Base-by-base conservation (phyloP, 2,888 invertebrate genomes). In the Laothoe populi region DNA sequence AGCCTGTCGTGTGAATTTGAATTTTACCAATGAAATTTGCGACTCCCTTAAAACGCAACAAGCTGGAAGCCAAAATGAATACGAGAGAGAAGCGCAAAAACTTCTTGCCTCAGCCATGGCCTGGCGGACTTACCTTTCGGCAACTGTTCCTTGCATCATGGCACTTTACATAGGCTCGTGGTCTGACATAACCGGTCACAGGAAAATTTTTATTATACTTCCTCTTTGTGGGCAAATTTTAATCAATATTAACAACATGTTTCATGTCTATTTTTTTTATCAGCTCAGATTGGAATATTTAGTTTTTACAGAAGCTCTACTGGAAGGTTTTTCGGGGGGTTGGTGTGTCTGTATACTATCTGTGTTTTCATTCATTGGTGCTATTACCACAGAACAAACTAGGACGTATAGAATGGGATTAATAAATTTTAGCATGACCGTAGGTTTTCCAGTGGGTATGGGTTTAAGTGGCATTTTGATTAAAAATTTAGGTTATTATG, bases 401-500 rank as follows among this genome's bases (percentile, higher is more conserved):
- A 94, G 98, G 66, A 98, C 98, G 0, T 92, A 96, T 53, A 92
- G 98, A 61, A 95, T 98, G 76, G 97, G 97, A 1, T 94, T 98
- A 23, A 94, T 97, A 24, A 98, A 97, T 83, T 95, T 98, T 11
- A 96, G 97, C 86, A 94, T 97, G 66, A 97, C 97, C 7, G 93
- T 97, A 23, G 97, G 97, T 0, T 96, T 97, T 59, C 97, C 98
- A 0, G 93, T 98, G n/a, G 98, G 98, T 0, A 95, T 97, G 90
- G 96, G 96, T 0, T 81, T 96, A 0, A 97, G 97, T 77, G 98
- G 98, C 0, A 92, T 97, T 19, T 84, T 98, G 46, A 76, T 95
- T 63, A 94, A 92, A 80, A 92, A 94, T 74, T 94, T 95, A 46
- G 96, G 97, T 0, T 97, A 96, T 79, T 97, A 96, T 76, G 97